Conservation (phyloP, 2,113 vertebrate species). For the Gymnobelideus leadbeateri region DNA sequence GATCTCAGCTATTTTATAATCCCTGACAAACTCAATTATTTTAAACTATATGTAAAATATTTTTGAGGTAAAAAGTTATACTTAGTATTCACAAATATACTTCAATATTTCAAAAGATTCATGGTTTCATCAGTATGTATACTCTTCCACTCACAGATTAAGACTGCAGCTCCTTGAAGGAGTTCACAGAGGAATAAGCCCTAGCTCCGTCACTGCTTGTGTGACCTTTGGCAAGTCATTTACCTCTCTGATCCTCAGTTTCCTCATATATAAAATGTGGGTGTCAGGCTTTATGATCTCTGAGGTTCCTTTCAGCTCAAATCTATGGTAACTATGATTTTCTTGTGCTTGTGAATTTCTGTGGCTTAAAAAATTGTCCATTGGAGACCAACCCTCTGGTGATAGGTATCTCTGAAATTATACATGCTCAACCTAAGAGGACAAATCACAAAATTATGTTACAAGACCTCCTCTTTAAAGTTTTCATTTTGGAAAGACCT, state of each 20-base stretch:
- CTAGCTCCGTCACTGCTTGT: conserved; percentile 10
- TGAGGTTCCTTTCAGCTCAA: neutral
- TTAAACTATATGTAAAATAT: conserved; percentile 5
- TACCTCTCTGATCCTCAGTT: neutral
- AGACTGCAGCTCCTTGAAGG: conserved; percentile 38
- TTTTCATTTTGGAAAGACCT: neutral
- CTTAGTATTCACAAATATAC: conserved; percentile 46
- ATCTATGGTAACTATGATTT: neutral
- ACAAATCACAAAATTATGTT: neutral
- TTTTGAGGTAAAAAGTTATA: conserved; percentile 32
- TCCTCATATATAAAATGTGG: neutral
- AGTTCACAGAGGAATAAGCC: conserved; percentile 41
- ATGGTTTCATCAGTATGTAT: conserved; percentile 41
- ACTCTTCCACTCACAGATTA: neutral
- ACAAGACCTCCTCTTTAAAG: neutral
- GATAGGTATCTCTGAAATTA: neutral
- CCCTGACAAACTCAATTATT: conserved; percentile 29
- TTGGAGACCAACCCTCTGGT: neutral
- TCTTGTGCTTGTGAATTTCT: neutral
- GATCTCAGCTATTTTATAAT: neutral
- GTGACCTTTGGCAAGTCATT: neutral
- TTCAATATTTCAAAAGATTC: conserved; percentile 39
- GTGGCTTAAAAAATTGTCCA: neutral
- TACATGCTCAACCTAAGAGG: neutral
- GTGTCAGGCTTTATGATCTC: neutral